Percentiles rank a stretch among this genome's conserved stretches.
These are phyloP conservation scores for Aplochiton taeniatus DNA, from an alignment of 2,797 vertebrate species.

Conservation along the genomic window DNA sequence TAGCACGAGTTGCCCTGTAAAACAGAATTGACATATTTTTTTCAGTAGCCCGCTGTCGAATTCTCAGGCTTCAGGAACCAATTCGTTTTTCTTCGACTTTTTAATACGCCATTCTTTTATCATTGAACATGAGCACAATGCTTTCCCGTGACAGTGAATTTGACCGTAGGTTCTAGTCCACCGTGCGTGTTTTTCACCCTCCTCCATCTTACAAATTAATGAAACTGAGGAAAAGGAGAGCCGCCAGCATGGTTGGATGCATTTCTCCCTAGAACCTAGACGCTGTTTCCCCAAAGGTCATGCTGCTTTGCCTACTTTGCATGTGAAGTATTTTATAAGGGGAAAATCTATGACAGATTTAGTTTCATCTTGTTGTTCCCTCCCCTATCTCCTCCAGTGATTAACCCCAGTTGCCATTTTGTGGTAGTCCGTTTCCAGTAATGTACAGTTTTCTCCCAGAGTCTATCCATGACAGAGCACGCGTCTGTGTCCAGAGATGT, in stretches of 20 bases:
- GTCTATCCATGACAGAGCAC: slow-evolving; percentile 67
- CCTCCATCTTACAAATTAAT: slow-evolving; percentile 44
- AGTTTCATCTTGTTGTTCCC: slow-evolving; percentile 53
- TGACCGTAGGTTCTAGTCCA: slow-evolving; percentile 39
- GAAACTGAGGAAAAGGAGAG: slow-evolving; percentile 37
- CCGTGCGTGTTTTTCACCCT: slow-evolving; percentile 26
- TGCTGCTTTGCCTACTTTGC: slow-evolving; percentile 70
- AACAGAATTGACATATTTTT: slow-evolving; percentile 50
- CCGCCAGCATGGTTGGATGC: slow-evolving; percentile 50
- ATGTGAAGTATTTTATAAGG: slow-evolving; percentile 60
- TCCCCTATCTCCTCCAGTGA: slow-evolving; percentile 45
- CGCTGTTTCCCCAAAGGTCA: slow-evolving; percentile 48
- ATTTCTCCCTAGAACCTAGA: slow-evolving; percentile 52
- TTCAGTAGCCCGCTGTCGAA: slow-evolving; percentile 47
- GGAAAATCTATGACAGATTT: slow-evolving; percentile 49
- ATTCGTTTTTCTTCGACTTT: slow-evolving; percentile 40
- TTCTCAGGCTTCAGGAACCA: slow-evolving; percentile 69
- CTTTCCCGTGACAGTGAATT: slow-evolving; percentile 27
- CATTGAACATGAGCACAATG: slow-evolving; percentile 62
- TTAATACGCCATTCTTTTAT: slow-evolving; percentile 31
- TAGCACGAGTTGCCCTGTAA: slow-evolving; percentile 59
- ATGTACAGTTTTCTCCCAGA: slow-evolving; percentile 70
- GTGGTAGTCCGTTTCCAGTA: slow-evolving; percentile 74
- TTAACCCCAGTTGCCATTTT: slow-evolving; percentile 66
- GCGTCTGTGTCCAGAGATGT: slow-evolving; percentile 65